Conservation (phyloP, 2,113 vertebrate species). For the Ovis aries region DNA sequence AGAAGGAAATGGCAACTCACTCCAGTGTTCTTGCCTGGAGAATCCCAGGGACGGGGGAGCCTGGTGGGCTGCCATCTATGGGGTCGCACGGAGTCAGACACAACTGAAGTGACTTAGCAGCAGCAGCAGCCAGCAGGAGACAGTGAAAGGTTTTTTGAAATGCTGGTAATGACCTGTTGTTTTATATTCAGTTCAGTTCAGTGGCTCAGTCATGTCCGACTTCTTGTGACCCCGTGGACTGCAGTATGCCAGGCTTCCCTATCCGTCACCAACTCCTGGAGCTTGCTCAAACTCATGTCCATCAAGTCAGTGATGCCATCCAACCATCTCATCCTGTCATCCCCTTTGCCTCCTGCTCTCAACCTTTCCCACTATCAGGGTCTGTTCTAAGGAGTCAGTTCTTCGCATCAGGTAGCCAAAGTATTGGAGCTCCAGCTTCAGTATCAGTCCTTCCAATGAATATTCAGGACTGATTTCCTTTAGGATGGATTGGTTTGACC, state of each 20-base stretch:
- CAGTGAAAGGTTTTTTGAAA: neutral
- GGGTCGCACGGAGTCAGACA: too few species aligned
- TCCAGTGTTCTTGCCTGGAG: too few species aligned
- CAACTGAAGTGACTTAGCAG: too few species aligned
- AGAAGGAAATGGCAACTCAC: too few species aligned
- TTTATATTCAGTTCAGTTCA: neutral
- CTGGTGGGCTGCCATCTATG: too few species aligned
- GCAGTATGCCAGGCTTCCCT: neutral
- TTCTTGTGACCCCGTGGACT: neutral
- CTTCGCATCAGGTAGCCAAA: neutral
- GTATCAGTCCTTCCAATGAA: neutral
- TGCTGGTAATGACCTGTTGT: neutral
- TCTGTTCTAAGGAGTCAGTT: neutral
- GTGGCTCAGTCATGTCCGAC: neutral
- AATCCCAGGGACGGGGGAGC: too few species aligned
- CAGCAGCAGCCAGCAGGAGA: neutral
- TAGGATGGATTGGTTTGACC: neutral
- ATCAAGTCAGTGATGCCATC: neutral
- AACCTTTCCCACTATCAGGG: neutral
- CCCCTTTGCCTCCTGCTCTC: neutral
- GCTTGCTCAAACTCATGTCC: neutral
- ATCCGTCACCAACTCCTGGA: neutral
- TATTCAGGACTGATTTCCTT: neutral
- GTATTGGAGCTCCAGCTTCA: neutral
- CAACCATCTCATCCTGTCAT: neutral